Evolutionary conservation across 2,113 vertebrate genomes (phyloP), one percentile per base, ranked within the genome.

Genomic region (Procavia capensis): DNA sequence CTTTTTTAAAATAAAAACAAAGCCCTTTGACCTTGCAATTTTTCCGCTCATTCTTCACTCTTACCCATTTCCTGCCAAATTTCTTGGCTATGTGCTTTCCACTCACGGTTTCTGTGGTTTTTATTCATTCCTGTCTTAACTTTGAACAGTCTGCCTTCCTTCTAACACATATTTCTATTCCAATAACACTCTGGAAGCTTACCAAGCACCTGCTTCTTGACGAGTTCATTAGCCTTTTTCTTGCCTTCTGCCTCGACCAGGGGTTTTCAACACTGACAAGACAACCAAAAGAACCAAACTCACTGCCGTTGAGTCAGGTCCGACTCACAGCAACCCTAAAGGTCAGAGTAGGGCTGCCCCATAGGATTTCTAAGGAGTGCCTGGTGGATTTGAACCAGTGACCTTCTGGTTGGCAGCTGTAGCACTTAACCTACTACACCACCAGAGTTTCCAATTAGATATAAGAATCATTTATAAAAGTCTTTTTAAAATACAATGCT

Each of bases 1-100:
- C n/a, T n/a, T n/a, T n/a, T n/a, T n/a, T n/a, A n/a, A 75, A 76
- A 57, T 57, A 80, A 96, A 90, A 89, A 6, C 61, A 83, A 74
- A 85, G 43, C 24, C 34, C 31, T 57, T 25, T 63, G 7, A 90
- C 66, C 43, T 61, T 57, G 14, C 54, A 83, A 11, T 90, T 59
- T 61, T 11, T 47, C 57, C 59, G 81, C n/a, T 41, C 36, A 61
- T 8, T 96, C n/a, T 22, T 75, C 54, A 29, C 61, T 64, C 63
- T 74, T 45, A 9, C 41, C 63, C 19, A 6, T 39, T 36, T 75
- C 13, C 61, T 75, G 82, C 20, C 72, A 31, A 24, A 74, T 75
- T n/a, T 64, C 70, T 68, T n/a, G 6, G 39, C 34, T 25, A 13
- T 24, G 5, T 2, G 22, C 57, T 13, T 9, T 57, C n/a, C 70